Conservation (phyloP, 1,140 invertebrate species). For the Acromyrmex echinatior region DNA sequence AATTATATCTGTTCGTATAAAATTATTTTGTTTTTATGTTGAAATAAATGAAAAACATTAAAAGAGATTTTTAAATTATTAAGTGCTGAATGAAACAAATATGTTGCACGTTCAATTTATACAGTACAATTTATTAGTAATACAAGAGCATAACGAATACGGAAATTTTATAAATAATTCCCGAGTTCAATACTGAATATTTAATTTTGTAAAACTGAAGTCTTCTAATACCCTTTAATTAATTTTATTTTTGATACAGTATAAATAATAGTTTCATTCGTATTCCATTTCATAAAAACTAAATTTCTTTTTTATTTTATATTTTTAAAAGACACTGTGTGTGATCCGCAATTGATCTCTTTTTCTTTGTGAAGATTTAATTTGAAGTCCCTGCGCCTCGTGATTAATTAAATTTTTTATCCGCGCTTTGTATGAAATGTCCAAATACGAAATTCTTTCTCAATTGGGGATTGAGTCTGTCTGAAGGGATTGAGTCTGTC, state of each 20-base stretch:
- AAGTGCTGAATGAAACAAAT: not conserved
- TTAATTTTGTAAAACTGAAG: constrained; percentile 4
- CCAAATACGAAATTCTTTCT: not conserved
- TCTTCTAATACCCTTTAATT: not conserved
- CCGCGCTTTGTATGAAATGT: not conserved
- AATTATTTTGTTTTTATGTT: not conserved
- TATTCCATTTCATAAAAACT: not conserved
- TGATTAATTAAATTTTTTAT: constrained; percentile 39
- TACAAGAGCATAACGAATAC: not conserved
- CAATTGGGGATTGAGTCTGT: not conserved
- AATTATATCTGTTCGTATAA: not conserved
- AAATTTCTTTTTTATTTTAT: constrained; percentile 2
- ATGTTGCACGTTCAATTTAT: not conserved
- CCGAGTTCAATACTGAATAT: not conserved
- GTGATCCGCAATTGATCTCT: not conserved
- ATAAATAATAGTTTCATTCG: constrained; percentile 7
- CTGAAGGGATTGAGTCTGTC: not conserved
- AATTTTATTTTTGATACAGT: not conserved
- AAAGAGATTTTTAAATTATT: not conserved
- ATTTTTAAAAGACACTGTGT: not conserved
- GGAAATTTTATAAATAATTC: not conserved
- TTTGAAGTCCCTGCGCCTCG: not conserved
- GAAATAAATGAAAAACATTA: not conserved
- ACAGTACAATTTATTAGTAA: not conserved
- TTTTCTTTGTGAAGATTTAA: constrained; percentile 21